phyloP scores from a whole-genome alignment of 2,888 invertebrate genomes.

The Noctua fimbriata region DNA sequence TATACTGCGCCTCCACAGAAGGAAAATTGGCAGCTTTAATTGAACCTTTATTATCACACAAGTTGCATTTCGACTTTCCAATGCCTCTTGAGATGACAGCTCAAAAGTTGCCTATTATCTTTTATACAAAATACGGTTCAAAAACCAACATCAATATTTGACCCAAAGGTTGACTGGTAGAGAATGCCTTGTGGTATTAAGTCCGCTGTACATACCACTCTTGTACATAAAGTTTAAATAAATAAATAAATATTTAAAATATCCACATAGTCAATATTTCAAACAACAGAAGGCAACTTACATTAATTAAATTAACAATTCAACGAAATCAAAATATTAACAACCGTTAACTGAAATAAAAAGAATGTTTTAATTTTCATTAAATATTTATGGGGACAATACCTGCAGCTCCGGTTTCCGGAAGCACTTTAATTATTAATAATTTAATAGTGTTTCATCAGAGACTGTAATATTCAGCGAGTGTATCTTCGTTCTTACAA shows the following conservation, averaged over 20 bases:
- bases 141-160: not conserved
- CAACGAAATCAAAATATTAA: not conserved
- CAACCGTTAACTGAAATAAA: not conserved
- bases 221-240: too few relatives aligned
- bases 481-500: not conserved
- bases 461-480: not conserved
- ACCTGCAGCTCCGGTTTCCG: too few relatives aligned
- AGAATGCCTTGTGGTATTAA: too few relatives aligned
- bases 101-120: not conserved
- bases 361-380: not conserved
- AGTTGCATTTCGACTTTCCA: not conserved
- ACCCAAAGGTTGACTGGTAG: too few relatives aligned
- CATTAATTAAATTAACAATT: not conserved
- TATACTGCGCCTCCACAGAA: not conserved
- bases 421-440: not conserved
- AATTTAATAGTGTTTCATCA: not conserved
- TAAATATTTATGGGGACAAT: not conserved
- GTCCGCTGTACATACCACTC: too few relatives aligned
- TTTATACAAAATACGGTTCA: not conserved
- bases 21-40: not conserved
- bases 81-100: not conserved
- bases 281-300: not conserved
- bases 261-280: not conserved
- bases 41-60: not conserved
- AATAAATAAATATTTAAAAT: too few relatives aligned